Percentiles rank a stretch among this genome's conserved stretches.
Conservation (phyloP, 2,113 vertebrate species). For the Telmatochromis brachygnathus region DNA sequence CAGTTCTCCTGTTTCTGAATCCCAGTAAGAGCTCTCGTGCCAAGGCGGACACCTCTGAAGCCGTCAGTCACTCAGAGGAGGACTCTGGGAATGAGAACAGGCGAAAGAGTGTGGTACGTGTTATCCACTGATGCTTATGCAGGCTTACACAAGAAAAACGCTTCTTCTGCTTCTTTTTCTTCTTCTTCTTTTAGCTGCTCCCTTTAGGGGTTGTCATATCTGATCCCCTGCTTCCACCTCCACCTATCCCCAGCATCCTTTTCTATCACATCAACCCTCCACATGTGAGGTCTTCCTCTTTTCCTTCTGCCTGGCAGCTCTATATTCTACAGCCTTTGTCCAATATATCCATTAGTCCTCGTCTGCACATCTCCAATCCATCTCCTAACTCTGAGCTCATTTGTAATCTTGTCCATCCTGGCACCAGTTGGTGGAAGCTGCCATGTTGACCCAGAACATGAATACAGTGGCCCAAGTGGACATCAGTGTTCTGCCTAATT, state of each 20-base stretch:
- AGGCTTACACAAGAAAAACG: not conserved
- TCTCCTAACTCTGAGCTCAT: not conserved
- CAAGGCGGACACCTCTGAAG: slow-evolving; percentile 59
- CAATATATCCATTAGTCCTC: not conserved
- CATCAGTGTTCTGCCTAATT: not conserved
- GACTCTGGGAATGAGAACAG: slow-evolving; percentile 75
- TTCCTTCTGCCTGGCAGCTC: not conserved
- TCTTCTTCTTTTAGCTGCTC: not conserved
- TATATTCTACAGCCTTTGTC: not conserved
- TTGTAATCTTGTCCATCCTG: not conserved
- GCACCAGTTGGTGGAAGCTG: not conserved
- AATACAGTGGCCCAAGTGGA: not conserved
- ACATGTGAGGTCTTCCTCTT: not conserved
- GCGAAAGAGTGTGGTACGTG: slow-evolving; percentile 70
- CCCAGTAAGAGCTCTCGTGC: slow-evolving; percentile 57
- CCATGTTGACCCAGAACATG: not conserved
- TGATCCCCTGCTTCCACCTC: not conserved
- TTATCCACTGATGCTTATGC: not conserved
- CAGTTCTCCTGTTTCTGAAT: not conserved
- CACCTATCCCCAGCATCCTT: not conserved
- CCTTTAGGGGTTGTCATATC: not conserved
- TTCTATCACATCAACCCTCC: not conserved
- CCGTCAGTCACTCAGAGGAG: slow-evolving; percentile 59
- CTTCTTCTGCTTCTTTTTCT: not conserved
- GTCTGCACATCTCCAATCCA: not conserved